Percentiles rank a stretch among this genome's conserved stretches.
phyloP scores from a whole-genome alignment of 2,888 invertebrate genomes.

The Drosophila maculinotata region DNA sequence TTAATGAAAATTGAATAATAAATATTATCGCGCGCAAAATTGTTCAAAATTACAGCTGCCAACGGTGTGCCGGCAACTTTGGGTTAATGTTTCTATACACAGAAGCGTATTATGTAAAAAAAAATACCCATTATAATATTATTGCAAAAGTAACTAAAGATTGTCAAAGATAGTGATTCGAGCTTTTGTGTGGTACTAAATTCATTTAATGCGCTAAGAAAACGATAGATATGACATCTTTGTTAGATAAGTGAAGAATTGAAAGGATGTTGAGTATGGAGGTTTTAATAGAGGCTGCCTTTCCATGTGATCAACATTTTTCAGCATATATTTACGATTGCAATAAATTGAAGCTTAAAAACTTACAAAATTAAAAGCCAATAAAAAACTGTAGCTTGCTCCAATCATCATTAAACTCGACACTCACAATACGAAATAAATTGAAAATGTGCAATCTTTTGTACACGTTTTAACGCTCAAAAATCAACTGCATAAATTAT shows the following conservation, averaged over 20 bases:
- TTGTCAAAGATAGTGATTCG: neutral
- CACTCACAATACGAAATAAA: constrained; percentile 1
- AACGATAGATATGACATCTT: neutral
- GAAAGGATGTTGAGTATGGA: neutral
- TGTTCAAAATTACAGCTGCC: constrained; percentile 60
- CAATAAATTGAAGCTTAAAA: neutral
- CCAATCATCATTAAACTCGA: neutral
- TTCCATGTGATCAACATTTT: neutral
- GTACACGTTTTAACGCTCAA: constrained; percentile 18
- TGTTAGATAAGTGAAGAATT: neutral
- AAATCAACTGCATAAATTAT: constrained; percentile 32
- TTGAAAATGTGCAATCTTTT: constrained; percentile 19
- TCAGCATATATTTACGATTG: neutral
- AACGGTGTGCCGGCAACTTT: constrained; percentile 26
- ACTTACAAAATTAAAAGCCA: neutral
- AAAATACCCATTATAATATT: neutral
- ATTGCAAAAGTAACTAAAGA: constrained; percentile 5
- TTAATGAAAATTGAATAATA: constrained; percentile 80
- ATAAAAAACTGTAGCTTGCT: neutral
- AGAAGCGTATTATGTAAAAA: constrained; percentile 47
- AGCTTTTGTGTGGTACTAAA: constrained; percentile 2
- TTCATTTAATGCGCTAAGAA: constrained; percentile 12
- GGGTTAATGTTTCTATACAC: constrained; percentile 48
- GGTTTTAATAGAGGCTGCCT: neutral
- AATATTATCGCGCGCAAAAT: constrained; percentile 71